These are phyloP conservation scores for Drosophila suboccidentalis DNA, from an alignment of 2,888 invertebrate species.

Conservation along the genomic window DNA sequence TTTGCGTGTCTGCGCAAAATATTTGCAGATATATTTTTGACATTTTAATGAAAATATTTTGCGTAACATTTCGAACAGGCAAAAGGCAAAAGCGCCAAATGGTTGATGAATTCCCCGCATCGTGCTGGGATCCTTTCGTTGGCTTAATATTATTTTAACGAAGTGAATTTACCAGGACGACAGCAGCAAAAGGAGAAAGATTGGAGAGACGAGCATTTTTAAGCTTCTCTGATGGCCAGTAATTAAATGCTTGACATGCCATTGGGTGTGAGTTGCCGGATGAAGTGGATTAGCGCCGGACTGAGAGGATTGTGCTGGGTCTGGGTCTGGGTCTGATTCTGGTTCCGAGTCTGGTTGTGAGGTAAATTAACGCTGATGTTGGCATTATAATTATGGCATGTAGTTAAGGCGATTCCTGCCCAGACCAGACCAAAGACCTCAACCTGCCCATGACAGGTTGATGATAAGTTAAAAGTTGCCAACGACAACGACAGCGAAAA, in stretches of 20 bases:
- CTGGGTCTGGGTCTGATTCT: slow-evolving; percentile 35
- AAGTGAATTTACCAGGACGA: slow-evolving; percentile 58
- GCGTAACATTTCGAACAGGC: slow-evolving; percentile 56
- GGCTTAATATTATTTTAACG: slow-evolving; percentile 77
- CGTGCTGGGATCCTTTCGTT: slow-evolving; percentile 37
- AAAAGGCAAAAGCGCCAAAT: slow-evolving; percentile 28
- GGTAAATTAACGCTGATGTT: slow-evolving; percentile 70
- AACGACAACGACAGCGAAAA: background rate
- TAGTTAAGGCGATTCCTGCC: slow-evolving; percentile 61
- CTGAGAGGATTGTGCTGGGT: slow-evolving; percentile 17
- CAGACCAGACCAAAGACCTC: background rate
- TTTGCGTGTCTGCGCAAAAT: slow-evolving; percentile 80
- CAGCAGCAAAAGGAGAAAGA: slow-evolving; percentile 2
- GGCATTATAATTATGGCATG: slow-evolving; percentile 76
- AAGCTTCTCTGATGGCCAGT: slow-evolving; percentile 75
- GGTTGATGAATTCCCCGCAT: slow-evolving; percentile 61
- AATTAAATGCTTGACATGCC: slow-evolving; percentile 79
- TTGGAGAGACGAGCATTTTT: slow-evolving; percentile 47
- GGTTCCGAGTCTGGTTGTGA: slow-evolving; percentile 11
- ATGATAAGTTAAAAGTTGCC: slow-evolving; percentile 22
- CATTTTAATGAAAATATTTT: slow-evolving; percentile 77
- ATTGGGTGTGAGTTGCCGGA: slow-evolving; percentile 50
- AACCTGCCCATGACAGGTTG: slow-evolving; percentile 44
- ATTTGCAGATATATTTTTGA: slow-evolving; percentile 76
- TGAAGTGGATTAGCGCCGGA: slow-evolving; percentile 50